Base-by-base conservation (phyloP, 2,797 vertebrate genomes). In the Momotus momota region DNA sequence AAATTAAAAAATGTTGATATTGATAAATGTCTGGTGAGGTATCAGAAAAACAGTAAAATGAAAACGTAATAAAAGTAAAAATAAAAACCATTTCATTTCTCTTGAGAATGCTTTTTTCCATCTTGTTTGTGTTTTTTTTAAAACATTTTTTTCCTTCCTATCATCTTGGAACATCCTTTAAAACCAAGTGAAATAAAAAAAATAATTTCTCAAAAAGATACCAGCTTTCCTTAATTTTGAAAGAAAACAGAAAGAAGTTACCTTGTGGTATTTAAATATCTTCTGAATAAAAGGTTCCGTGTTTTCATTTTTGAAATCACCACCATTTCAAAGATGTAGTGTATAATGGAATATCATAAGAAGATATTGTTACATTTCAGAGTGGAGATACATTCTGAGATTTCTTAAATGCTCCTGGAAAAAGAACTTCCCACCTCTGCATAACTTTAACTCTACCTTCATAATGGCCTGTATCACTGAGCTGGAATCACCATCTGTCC, bases 401-500 rank as follows among this genome's bases (percentile, higher is more conserved):
- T 57, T 55, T 60, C 17, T 91, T 67, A 60, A 71, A 46, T 35
- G 12, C 6, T 55, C 8, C 21, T 58, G 10, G 26, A 33, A 85
- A 81, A 66, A 73, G 4, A 78, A 16, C 2, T 64, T 67, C 5
- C 2, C 33, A 27, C 23, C 7, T 51, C 23, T 64, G 12, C 69
- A 43, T 2, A 55, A 4, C 3, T 25, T 62, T 51, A 71, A 41
- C 25, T 46, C 7, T 69, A 9, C 23, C 46, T 61, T 86, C 16
- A 8, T 45, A 54, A 18, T 3, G 3, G 46, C 38, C 15, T 55
- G 14, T 51, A 18, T 6, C 1, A 0, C 38, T 78, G 49, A 79
- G 33, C 26, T 52, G 25, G 33, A 78, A 48, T 52, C 13, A 29
- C 43, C 0, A 0, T n/a, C 67, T 27, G 4, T n/a, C 43, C 60